These are phyloP conservation scores for Pandion haliaetus DNA, from an alignment of 2,113 vertebrate genomes.

Conservation along the genomic window DNA sequence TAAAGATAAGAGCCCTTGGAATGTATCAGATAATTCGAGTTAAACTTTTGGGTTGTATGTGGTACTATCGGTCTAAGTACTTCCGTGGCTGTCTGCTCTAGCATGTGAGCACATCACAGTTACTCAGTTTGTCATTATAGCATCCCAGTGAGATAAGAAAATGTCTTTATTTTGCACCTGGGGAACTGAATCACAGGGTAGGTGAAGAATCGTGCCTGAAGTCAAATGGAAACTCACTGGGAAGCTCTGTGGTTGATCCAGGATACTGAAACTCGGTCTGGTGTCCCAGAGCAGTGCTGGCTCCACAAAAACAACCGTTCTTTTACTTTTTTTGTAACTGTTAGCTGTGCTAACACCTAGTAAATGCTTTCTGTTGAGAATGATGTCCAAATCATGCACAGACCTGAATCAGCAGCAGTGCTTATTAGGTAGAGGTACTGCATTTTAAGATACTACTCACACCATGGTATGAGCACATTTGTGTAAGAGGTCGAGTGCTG, in stretches of 20 bases:
- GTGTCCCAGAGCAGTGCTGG: background rate
- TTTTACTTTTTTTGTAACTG: background rate
- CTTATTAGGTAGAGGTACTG: background rate
- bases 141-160: slow-evolving; percentile 35
- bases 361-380: background rate
- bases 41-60: slow-evolving; percentile 40
- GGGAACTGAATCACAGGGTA: background rate
- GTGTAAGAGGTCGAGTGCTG: background rate
- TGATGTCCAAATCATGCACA: background rate
- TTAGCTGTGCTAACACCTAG: background rate
- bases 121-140: slow-evolving; percentile 28
- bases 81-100: slow-evolving; percentile 5
- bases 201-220: background rate
- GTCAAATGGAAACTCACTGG: slow-evolving; percentile 7
- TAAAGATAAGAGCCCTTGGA: slow-evolving; percentile 54
- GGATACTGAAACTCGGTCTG: background rate
- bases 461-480: background rate
- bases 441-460: background rate
- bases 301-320: background rate
- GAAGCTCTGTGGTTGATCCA: background rate
- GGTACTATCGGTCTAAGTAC: background rate
- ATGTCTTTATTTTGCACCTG: slow-evolving; percentile 25
- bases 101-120: slow-evolving; percentile 13
- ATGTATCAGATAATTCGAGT: slow-evolving; percentile 56
- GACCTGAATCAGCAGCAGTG: background rate